Evolutionary conservation across 1,140 invertebrate species (phyloP), one percentile per base, ranked within the genome.

Genomic region (Popillia japonica): DNA sequence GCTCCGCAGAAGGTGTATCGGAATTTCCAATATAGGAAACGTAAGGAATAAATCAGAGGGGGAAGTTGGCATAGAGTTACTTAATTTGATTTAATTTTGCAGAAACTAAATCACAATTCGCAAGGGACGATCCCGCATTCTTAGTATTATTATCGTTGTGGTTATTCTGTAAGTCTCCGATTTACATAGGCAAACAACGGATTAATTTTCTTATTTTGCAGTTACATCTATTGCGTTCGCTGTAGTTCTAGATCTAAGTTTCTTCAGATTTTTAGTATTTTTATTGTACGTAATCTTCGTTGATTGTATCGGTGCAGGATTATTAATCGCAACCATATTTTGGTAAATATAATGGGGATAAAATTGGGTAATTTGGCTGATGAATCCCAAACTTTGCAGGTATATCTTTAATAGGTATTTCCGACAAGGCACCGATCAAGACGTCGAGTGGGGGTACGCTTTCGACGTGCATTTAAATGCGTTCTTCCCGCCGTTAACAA

Each of bases 391-490:
- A 40, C 22, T 78, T 80, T 90, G 64, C 84, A 97, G 96, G 96
- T 93, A 94, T 86, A 79, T 97, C 27, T 92, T 92, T 68, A 99
- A 99, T 88, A 92, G 92, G 82, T 99, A 97, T 87, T 88, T 99
- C 82, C 88, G 94, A 72, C 91, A 92, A 83, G 92, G 94, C 85
- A 86, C 85, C 73, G 85, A 86, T 41, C 90, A 93, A 55, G 95
- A 97, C 87, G 97, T 99, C 74, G 98, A 99, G 87, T 99, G 98
- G 98, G 98, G 95, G 2, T 99, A 99, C 88, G 94, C 96, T 40
- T 99, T 99, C 89, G 98, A 99, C 88, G 96, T 99, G 55, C 98
- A 99, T 89, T 90, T 99, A 78, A 99, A 99, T 90, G 98, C 98
- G 7, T 98, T 98, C 87, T 98, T 99, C 88, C 98, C 98, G 76